phyloP scores from a whole-genome alignment of 2,797 vertebrate genomes.

The Cebuella pygmaea region DNA sequence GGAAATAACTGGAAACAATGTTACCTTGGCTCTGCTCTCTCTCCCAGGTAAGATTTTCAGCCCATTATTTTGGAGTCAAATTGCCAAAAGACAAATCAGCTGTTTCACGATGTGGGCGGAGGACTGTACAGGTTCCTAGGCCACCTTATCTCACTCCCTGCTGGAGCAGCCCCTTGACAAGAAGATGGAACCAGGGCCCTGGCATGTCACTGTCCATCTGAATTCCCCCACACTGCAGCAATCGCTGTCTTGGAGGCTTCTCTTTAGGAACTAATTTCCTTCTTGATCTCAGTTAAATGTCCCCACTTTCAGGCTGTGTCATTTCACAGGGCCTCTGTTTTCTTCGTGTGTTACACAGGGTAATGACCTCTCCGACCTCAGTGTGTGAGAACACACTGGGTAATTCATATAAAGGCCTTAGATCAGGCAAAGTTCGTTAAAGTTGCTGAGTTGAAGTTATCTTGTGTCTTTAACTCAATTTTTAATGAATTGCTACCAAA shows the following conservation, averaged over 20 bases:
- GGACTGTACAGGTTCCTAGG: not conserved
- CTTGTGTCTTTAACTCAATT: not conserved
- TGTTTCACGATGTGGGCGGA: not conserved
- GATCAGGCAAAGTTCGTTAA: not conserved
- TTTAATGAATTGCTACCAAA: not conserved
- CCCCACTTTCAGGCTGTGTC: not conserved
- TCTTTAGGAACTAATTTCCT: not conserved
- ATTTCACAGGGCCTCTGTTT: not conserved
- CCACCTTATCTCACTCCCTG: accelerated
- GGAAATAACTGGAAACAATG: not conserved
- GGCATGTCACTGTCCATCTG: not conserved
- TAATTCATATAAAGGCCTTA: not conserved
- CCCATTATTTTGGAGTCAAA: not conserved
- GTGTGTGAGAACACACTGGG: not conserved
- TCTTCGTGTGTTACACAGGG: not conserved
- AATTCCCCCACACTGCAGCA: not conserved
- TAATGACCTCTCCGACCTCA: not conserved
- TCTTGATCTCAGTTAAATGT: not conserved
- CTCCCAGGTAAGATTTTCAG: not conserved
- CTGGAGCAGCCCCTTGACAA: not conserved
- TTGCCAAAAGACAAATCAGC: not conserved
- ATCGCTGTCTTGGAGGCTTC: not conserved
- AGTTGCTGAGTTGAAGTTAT: not conserved
- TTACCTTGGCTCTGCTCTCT: not conserved
- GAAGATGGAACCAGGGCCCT: not conserved